Conservation (phyloP, 2,888 invertebrate genomes). For the Ypsolopha sequella region DNA sequence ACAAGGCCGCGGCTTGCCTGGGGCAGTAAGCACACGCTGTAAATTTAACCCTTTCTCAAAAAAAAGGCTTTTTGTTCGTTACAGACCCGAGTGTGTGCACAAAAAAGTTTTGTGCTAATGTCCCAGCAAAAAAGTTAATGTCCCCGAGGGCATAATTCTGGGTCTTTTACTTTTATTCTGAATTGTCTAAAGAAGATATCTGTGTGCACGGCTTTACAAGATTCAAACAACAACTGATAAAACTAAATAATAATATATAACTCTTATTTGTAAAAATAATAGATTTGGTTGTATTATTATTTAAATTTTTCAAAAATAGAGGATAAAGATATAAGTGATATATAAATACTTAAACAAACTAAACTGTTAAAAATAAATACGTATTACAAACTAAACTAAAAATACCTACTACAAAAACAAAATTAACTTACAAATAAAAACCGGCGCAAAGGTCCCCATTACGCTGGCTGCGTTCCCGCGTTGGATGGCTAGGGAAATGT, state of each 20-base stretch:
- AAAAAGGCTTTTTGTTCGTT: neutral
- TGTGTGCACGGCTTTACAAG: too few species aligned
- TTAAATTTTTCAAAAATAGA: neutral
- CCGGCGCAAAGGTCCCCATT: too few species aligned
- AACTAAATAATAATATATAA: neutral
- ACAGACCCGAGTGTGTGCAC: neutral
- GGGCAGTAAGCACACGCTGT: neutral
- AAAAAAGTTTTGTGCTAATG: neutral
- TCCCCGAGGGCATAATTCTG: neutral
- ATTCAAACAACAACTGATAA: too few species aligned
- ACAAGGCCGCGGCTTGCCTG: too few species aligned
- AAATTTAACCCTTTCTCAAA: neutral
- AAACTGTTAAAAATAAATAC: too few species aligned
- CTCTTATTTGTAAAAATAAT: neutral
- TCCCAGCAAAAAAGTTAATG: neutral
- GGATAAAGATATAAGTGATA: neutral
- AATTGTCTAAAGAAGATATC: neutral
- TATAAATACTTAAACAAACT: neutral
- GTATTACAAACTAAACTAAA: too few species aligned
- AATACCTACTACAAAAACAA: too few species aligned
- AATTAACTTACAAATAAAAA: too few species aligned
- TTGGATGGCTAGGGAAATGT: too few species aligned
- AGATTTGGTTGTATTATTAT: too few species aligned
- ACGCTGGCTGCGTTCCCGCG: too few species aligned
- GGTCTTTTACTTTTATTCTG: neutral